A percentile compares a stretch with the other conserved stretches of the same genome.
Conservation (phyloP, 2,113 vertebrate species). For the Tragulus kanchil region DNA sequence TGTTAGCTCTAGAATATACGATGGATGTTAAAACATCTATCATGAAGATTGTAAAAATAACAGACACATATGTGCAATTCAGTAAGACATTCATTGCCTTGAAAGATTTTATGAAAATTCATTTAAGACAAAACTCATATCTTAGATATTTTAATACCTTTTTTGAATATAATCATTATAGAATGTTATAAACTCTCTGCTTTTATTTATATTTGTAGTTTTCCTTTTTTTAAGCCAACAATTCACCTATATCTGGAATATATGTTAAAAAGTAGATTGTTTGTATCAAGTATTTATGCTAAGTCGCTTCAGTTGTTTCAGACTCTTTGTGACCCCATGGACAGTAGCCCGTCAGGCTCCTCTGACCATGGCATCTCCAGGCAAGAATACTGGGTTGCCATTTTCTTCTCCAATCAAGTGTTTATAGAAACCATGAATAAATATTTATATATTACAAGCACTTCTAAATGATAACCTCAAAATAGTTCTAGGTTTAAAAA, state of each 20-base stretch:
- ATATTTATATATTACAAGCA: not conserved
- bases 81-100: not conserved
- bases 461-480: conserved; percentile 30
- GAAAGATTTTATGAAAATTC: conserved; percentile 34
- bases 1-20: not conserved
- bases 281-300: not conserved
- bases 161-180: not conserved
- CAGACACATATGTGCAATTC: not conserved
- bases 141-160: conserved; percentile 2
- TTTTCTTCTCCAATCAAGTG: not conserved
- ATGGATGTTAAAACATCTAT: not conserved
- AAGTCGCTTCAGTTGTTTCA: not conserved
- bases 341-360: not conserved
- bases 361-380: not conserved
- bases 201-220: not conserved
- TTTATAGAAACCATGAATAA: not conserved
- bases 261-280: conserved; percentile 6
- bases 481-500: conserved; percentile 31
- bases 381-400: not conserved
- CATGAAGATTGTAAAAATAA: not conserved
- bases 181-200: not conserved
- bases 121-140: not conserved
- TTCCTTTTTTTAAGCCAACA: not conserved
- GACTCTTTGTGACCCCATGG: not conserved
- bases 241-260: not conserved